phyloP scores from a whole-genome alignment of 1,140 invertebrate genomes.

The Eriocheir sinensis region DNA sequence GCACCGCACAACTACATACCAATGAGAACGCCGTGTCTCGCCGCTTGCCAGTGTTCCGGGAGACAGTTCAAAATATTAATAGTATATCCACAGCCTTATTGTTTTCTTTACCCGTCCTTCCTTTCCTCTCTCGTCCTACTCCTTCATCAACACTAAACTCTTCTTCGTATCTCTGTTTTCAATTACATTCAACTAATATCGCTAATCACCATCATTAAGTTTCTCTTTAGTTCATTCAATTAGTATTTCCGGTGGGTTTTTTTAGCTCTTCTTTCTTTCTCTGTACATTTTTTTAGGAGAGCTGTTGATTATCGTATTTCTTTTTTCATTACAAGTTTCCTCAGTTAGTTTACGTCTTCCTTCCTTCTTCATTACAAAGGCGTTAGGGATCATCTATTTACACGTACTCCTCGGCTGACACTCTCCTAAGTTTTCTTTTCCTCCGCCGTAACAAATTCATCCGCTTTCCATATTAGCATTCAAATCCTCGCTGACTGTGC shows the following conservation, averaged over 20 bases:
- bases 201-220: neutral
- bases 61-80: constrained; percentile 39
- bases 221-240: neutral
- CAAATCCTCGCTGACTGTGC: neutral
- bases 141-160: neutral
- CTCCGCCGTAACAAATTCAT: neutral
- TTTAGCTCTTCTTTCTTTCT: neutral
- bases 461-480: constrained; percentile 7
- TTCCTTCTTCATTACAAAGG: neutral
- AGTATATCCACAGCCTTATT: neutral
- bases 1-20: constrained; percentile 16
- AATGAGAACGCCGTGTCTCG: constrained; percentile 43
- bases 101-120: neutral
- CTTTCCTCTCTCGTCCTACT: neutral
- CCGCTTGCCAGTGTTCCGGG: constrained; percentile 46
- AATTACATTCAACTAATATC: neutral
- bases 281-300: neutral
- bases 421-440: constrained; percentile 1
- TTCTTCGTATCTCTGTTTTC: neutral
- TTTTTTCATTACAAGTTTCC: constrained; percentile 9
- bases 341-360: neutral
- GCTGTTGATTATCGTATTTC: neutral
- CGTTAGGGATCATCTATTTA: constrained; percentile 1
- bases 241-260: neutral
- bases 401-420: neutral